Base-by-base conservation (phyloP, 2,888 invertebrate genomes). In the Bimastos eiseni region DNA sequence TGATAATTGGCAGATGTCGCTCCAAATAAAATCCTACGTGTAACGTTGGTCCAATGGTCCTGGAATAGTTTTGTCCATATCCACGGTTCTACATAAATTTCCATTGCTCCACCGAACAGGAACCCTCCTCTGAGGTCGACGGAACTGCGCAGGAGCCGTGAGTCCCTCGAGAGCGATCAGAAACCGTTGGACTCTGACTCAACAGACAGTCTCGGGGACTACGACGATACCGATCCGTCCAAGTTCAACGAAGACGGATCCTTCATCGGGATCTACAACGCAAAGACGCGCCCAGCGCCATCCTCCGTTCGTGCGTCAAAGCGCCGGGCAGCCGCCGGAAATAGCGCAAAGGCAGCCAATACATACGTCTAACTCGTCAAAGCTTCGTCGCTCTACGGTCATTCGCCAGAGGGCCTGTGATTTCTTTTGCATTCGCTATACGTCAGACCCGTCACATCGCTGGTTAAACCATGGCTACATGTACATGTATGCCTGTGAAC, bases 121-220 rank as follows among this genome's bases (percentile, higher is more conserved):
- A 86, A 86, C 17, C 86, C 86, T 86, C 86, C 86, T 1, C 37
- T 86, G 36, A 86, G 86, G 15, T 24, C 86, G 91, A 92, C 86
- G 30, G 91, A 92, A 44, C 91, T 91, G 90, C 90, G 91, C 89
- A 92, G 91, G 91, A 92, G 92, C 91, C 91, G 91, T 37, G 91
- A 91, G 90, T 93, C 93, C 13, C 90, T 93, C 37, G 92, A 93
- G 89, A 91, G 93, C 91, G 90, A 94, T 93, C 38, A 92, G 93
- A 91, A 93, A 89, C 91, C 93, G 92, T 89, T 92, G 90, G 91
- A 91, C 34, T 98, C 98, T 94, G 98, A 98, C 94, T 99, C 99
- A 95, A 98, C 98, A 84, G 99, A 99, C 96, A 99, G 98, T 91
- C 98, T 99, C 98, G 99, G 98, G 8, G 99, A 99, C 95, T 99